Base-by-base conservation (phyloP, 2,888 invertebrate genomes). In the Dugesia japonica region DNA sequence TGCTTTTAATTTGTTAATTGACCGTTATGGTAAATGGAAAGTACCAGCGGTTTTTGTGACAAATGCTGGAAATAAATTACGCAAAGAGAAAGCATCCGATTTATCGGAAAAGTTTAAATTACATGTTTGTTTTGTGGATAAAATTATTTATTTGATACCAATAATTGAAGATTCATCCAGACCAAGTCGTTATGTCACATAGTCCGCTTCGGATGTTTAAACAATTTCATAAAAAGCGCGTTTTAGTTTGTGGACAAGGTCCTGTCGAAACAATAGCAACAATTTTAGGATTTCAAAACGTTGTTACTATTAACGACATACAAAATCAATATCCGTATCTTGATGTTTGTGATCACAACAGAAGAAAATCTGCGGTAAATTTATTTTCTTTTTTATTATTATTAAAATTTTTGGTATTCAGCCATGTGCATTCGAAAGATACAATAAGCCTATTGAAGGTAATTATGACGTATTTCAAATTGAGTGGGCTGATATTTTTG, bases 101-200 rank as follows among this genome's bases (percentile, higher is more conserved):
- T 83, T 89, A 13, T 86, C 88, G 0, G 85, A 87, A 77, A 87
- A 87, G 87, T 86, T 76, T 23, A 76, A 76, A 15, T 9, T 75
- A 13, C 15, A 56, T 9, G 73, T 73, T 27, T 7, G 17, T 17
- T 1, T 15, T 23, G 15, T 17, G 7, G 23, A 20, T 7, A 15
- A 0, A 27, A 17, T 33, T 73, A 72, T 74, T 79, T 76, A 79
- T 31, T 31, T 7, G 7, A 31, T 7, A 7, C 13, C 31, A 31
- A 7, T 7, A 31, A 9, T 56, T 81, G 1, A 79, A 87, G 87
- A 84, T 89, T 28, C 80, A 81, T 4, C 86, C 87, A 78, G 87
- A 88, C 23, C 89, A 89, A 82, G 88, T 89, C 1, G 85, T 89
- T 0, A 87, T 89, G 87, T 88, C 89, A 0, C 89, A 89, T 82